These are phyloP conservation scores for Nomada goodeniana DNA, from an alignment of 2,888 invertebrate species.

Conservation along the genomic window DNA sequence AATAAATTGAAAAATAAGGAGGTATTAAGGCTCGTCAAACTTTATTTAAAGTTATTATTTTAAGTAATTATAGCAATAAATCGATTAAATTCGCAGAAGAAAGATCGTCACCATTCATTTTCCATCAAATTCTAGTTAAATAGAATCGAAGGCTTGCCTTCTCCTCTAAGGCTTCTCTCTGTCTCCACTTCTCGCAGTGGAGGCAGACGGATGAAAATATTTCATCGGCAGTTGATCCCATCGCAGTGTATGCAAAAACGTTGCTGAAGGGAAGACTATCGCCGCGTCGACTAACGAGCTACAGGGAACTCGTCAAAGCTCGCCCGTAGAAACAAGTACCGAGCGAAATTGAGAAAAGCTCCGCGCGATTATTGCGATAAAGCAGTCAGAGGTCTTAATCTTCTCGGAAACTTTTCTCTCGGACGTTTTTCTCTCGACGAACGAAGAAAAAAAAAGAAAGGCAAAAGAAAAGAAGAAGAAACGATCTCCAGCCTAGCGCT, in stretches of 20 bases:
- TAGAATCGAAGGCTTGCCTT: too few relatives aligned
- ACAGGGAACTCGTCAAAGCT: conserved; percentile 9
- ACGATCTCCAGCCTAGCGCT: conserved; percentile 21
- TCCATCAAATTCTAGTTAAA: too few relatives aligned
- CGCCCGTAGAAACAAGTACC: conserved; percentile 16
- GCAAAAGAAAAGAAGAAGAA: conserved; percentile 15
- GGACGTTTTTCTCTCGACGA: background rate
- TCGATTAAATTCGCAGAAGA: too few relatives aligned
- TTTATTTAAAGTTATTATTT: too few relatives aligned
- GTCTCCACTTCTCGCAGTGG: background rate
- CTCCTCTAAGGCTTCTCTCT: too few relatives aligned
- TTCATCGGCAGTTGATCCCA: conserved; percentile 9
- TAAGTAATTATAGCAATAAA: too few relatives aligned
- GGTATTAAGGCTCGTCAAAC: too few relatives aligned
- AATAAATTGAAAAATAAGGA: background rate
- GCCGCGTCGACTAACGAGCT: conserved; percentile 39
- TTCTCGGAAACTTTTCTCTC: background rate
- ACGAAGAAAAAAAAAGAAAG: background rate
- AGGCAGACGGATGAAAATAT: conserved; percentile 16
- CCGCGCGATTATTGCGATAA: conserved; percentile 45
- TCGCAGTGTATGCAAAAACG: background rate
- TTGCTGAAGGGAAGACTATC: background rate
- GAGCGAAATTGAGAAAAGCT: conserved; percentile 49
- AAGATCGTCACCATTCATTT: too few relatives aligned
- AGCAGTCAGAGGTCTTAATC: conserved; percentile 51